A percentile compares a stretch with the other conserved stretches of the same genome.
phyloP scores from a whole-genome alignment of 2,113 vertebrate species.

The Ciconia boyciana region DNA sequence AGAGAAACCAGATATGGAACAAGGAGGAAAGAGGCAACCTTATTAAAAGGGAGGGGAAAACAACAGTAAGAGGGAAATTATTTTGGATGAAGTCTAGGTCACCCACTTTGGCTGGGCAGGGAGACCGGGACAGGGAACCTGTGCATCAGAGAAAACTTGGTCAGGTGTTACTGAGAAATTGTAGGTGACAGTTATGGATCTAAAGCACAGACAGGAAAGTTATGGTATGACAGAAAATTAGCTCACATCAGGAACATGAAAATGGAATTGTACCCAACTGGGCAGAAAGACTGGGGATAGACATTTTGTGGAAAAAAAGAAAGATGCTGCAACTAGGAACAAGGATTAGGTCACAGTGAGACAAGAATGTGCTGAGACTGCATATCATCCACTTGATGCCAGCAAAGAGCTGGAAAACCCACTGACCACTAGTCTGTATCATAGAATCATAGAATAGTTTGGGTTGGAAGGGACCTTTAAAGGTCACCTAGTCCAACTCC shows the following conservation, averaged over 20 bases:
- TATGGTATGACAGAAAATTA: neutral
- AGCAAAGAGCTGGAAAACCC: neutral
- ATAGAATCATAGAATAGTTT: neutral
- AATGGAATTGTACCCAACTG: neutral
- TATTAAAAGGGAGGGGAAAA: neutral
- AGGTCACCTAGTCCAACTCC: neutral
- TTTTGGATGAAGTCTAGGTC: neutral
- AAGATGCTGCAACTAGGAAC: neutral
- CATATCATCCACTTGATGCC: neutral
- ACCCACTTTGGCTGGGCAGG: rapidly evolving
- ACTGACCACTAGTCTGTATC: neutral
- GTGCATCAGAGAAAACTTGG: neutral
- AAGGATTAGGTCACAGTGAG: neutral
- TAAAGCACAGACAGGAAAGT: neutral
- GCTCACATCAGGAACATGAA: neutral
- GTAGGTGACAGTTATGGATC: neutral
- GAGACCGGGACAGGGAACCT: neutral
- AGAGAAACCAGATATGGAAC: neutral
- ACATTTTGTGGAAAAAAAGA: neutral
- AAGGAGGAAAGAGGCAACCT: neutral
- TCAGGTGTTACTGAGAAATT: neutral
- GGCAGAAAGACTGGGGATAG: neutral
- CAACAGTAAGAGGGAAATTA: neutral
- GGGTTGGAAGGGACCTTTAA: neutral
- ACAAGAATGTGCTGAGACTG: neutral